Percentiles rank a stretch among this genome's conserved stretches.
Evolutionary conservation across 2,113 vertebrate species (phyloP).

Genomic region (Cebus imitator): DNA sequence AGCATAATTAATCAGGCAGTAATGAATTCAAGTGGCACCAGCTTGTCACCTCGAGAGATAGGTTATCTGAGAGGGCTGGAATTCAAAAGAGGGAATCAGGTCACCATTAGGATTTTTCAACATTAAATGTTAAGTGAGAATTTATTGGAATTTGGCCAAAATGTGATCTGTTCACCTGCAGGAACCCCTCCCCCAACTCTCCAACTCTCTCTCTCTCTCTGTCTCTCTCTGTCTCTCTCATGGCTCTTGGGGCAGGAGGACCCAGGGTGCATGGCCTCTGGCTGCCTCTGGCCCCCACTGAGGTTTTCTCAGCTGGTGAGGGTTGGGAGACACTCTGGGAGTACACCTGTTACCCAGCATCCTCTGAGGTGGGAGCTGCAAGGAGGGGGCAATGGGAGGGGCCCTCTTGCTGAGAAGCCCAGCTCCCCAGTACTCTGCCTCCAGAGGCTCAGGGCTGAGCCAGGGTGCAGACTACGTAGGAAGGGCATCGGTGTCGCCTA

Average conservation of each 20-base stretch:
- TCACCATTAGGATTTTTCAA: slow-evolving; percentile 23
- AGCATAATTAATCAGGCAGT: slow-evolving; percentile 82
- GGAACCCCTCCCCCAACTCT: neutral
- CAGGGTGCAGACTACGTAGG: fast-evolving
- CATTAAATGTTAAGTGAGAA: slow-evolving; percentile 41
- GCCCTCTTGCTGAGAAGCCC: neutral
- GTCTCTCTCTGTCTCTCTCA: neutral
- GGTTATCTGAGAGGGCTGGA: slow-evolving; percentile 65
- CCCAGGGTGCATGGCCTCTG: neutral
- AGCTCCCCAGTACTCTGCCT: neutral
- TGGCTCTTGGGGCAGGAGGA: neutral
- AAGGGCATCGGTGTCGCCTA: neutral
- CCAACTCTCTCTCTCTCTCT: neutral
- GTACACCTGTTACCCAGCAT: neutral
- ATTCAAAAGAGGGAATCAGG: slow-evolving; percentile 66
- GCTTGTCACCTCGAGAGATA: slow-evolving; percentile 77
- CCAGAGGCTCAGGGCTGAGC: neutral
- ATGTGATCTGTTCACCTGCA: neutral
- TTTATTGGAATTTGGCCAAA: slow-evolving; percentile 51
- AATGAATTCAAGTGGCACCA: slow-evolving; percentile 80
- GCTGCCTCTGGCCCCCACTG: neutral
- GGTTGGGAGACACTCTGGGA: neutral
- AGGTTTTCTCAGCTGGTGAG: neutral
- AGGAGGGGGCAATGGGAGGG: fast-evolving
- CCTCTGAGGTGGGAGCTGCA: neutral